Evolutionary conservation across 2,113 vertebrate genomes (phyloP), one percentile per base, ranked within the genome.

Genomic region (Kryptolebias marmoratus): DNA sequence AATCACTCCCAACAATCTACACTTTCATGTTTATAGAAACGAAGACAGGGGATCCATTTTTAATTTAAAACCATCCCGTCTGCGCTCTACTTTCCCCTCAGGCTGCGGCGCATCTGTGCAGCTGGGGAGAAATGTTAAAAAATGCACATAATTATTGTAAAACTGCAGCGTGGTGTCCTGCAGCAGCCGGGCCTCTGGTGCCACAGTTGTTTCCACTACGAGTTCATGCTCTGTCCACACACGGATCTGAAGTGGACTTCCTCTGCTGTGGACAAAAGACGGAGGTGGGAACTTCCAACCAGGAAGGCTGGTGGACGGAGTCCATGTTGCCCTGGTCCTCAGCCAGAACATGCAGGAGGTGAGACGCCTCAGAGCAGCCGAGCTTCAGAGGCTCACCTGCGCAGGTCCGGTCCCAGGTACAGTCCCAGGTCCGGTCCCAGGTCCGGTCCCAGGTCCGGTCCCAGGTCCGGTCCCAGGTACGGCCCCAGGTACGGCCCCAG

Each of bases 71-170:
- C 45, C 5, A 39, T 49, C 53, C 13, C 5, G 28, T 67, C 10
- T 52, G 16, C 44, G 71, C 56, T 57, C 52, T 0, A 14, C 2
- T 27, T 27, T 64, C 32, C 42, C 7, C 42, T 56, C 61, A 22
- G 65, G 60, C 53, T 61, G 8, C 49, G 77, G 73, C 64, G 44
- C 65, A 57, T 50, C 30, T 60, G 18, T 10, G 39, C 68, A 52
- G 48, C 50, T 16, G 39, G 5, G 12, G 11, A 8, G 32, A 32
- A 66, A 53, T 28, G 49, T 15, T 71, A 54, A 83, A 80, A 77
- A 79, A 82, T 80, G 68, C 58, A 81, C 75, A 75, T 73, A 50
- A 78, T 80, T 76, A 58, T 7, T 9, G 10, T 58, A 28, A 54
- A 65, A 63, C 12, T 1, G 62, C 27, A 72, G 67, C 22, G 22